A percentile compares a stretch with the other conserved stretches of the same genome.
These are phyloP conservation scores for Calosoma granatense DNA, from an alignment of 1,140 invertebrate species.

Conservation along the genomic window DNA sequence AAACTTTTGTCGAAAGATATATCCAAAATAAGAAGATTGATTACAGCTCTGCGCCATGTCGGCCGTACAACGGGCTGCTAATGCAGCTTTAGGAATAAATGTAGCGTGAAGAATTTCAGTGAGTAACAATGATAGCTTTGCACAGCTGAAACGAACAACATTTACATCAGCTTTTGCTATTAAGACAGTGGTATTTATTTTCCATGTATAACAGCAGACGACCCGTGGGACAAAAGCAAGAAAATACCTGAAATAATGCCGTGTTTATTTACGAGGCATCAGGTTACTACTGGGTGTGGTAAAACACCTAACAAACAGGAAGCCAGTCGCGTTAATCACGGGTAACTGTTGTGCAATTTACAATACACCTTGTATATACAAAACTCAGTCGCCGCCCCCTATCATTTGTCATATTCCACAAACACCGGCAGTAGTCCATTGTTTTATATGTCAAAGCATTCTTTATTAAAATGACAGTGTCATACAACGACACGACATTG, in stretches of 20 bases:
- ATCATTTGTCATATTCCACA: background rate
- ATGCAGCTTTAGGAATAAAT: too few relatives aligned
- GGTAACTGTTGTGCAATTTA: constrained; percentile 5
- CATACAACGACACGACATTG: background rate
- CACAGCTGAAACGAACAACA: too few relatives aligned
- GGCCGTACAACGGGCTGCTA: too few relatives aligned
- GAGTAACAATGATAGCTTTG: too few relatives aligned
- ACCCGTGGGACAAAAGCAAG: background rate
- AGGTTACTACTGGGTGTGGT: background rate
- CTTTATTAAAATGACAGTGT: constrained; percentile 1
- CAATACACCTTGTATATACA: background rate
- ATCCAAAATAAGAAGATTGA: too few relatives aligned
- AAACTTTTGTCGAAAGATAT: too few relatives aligned
- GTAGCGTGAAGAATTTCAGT: too few relatives aligned
- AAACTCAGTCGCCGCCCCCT: background rate
- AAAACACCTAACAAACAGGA: background rate
- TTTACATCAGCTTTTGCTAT: too few relatives aligned
- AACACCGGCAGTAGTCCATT: background rate
- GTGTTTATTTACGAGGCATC: background rate
- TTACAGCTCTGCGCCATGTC: too few relatives aligned
- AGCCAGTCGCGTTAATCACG: background rate
- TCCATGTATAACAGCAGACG: background rate
- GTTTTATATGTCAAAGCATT: background rate
- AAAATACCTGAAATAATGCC: background rate
- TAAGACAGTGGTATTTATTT: too few relatives aligned